phyloP scores from a whole-genome alignment of 30 jellyfish, hydroid and myxozoan species.

The Nemopilema nomurai region DNA sequence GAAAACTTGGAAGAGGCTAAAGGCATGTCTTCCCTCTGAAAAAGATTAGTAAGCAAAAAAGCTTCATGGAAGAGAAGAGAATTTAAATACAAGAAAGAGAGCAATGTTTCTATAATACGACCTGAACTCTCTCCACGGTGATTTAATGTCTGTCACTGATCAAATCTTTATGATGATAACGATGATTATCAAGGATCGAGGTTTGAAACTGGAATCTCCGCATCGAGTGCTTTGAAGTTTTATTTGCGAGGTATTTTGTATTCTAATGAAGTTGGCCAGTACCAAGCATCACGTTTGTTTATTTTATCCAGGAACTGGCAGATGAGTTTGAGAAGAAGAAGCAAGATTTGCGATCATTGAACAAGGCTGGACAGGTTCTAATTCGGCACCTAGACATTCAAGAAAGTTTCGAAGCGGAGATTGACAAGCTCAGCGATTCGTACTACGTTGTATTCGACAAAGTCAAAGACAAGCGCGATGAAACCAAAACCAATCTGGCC shows the following conservation, averaged over 20 bases:
- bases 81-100: no score
- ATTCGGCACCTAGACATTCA: conserved; percentile 83
- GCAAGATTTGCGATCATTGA: conserved; percentile 86
- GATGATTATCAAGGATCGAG: no score
- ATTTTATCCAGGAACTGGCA: conserved; percentile 64
- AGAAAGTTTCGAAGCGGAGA: conserved; percentile 76
- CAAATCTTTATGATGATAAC: background rate
- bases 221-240: no score
- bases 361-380: conserved; percentile 92
- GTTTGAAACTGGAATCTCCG: no score
- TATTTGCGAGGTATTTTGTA: no score
- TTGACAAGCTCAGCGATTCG: conserved; percentile 88
- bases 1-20: no score
- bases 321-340: conserved; percentile 81
- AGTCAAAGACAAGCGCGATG: conserved; percentile 72
- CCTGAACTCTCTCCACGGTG: no score
- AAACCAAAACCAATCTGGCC: conserved; percentile 54
- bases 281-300: background rate
- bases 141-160: no score
- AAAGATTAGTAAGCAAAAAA: no score
- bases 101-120: no score
- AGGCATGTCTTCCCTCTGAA: no score
- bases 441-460: conserved; percentile 65
- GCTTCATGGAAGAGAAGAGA: no score
- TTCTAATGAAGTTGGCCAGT: background rate